Conservation (phyloP, 2,797 vertebrate genomes). For the Gymnocypris eckloni region DNA sequence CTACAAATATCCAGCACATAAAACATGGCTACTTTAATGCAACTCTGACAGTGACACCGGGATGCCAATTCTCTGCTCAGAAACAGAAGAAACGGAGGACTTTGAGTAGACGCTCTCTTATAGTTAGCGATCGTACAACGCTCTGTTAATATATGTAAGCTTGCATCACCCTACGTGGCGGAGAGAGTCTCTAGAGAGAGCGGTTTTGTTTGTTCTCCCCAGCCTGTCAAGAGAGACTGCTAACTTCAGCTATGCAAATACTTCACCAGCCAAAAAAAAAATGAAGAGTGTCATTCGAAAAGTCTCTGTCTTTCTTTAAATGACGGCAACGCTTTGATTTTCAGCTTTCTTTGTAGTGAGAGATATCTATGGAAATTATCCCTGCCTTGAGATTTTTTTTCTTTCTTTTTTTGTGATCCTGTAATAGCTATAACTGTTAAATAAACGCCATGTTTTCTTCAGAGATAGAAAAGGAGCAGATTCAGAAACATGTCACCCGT, state of each 20-base stretch:
- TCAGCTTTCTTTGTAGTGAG: slow-evolving; percentile 78
- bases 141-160: slow-evolving; percentile 53
- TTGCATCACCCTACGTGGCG: slow-evolving; percentile 54
- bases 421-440: slow-evolving; percentile 73
- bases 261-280: slow-evolving; percentile 57
- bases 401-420: slow-evolving; percentile 69
- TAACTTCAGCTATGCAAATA: slow-evolving; percentile 57
- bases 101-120: slow-evolving; percentile 44
- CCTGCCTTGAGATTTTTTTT: slow-evolving; percentile 72
- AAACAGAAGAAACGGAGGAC: slow-evolving; percentile 30
- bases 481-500: slow-evolving; percentile 69
- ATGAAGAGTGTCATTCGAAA: slow-evolving; percentile 73
- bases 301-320: slow-evolving; percentile 59
- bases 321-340: slow-evolving; percentile 77
- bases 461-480: slow-evolving; percentile 73
- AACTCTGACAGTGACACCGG: slow-evolving; percentile 31
- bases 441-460: slow-evolving; percentile 71
- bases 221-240: slow-evolving; percentile 58
- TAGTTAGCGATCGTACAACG: slow-evolving; percentile 52
- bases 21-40: slow-evolving; percentile 30
- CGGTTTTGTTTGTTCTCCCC: slow-evolving; percentile 57
- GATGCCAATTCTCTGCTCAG: slow-evolving; percentile 47
- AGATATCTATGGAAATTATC: slow-evolving; percentile 78
- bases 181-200: slow-evolving; percentile 58
- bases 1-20: slow-evolving; percentile 33